phyloP scores from a whole-genome alignment of 2,797 vertebrate genomes.

The Phaenicophaeus curvirostris region DNA sequence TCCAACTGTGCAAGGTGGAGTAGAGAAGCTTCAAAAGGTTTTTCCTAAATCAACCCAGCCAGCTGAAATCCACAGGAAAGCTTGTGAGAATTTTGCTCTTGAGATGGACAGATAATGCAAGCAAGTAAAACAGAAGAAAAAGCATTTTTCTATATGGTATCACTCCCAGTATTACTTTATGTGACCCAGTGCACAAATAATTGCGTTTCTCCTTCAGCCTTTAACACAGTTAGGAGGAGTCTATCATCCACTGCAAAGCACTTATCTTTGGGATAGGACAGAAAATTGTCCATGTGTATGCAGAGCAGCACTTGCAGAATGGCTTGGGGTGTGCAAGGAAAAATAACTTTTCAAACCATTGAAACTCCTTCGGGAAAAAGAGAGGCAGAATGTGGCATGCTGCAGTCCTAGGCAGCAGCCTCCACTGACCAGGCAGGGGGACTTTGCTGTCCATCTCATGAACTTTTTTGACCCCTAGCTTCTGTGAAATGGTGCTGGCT shows the following conservation, averaged over 20 bases:
- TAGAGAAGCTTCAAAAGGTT: conserved; percentile 59
- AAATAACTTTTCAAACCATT: background rate
- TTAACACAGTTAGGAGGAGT: background rate
- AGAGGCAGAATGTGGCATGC: background rate
- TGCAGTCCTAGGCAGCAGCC: background rate
- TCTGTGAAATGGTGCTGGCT: background rate
- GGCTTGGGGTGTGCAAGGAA: background rate
- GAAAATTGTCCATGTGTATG: background rate
- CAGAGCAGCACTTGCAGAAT: background rate
- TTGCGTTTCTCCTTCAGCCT: background rate
- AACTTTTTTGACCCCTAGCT: background rate
- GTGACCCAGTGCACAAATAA: background rate
- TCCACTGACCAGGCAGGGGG: background rate
- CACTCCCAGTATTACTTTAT: background rate
- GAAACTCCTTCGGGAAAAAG: background rate
- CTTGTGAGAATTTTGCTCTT: conserved; percentile 26
- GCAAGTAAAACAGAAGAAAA: background rate
- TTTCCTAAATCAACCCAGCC: conserved; percentile 43
- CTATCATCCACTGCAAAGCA: background rate
- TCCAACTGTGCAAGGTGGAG: conserved; percentile 54
- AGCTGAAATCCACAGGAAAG: conserved; percentile 13
- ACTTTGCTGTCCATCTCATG: background rate
- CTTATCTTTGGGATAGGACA: background rate
- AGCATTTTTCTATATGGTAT: background rate
- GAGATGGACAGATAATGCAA: conserved; percentile 14